Base-by-base conservation (phyloP, 2,113 vertebrate genomes). In the Embiotoca jacksoni region DNA sequence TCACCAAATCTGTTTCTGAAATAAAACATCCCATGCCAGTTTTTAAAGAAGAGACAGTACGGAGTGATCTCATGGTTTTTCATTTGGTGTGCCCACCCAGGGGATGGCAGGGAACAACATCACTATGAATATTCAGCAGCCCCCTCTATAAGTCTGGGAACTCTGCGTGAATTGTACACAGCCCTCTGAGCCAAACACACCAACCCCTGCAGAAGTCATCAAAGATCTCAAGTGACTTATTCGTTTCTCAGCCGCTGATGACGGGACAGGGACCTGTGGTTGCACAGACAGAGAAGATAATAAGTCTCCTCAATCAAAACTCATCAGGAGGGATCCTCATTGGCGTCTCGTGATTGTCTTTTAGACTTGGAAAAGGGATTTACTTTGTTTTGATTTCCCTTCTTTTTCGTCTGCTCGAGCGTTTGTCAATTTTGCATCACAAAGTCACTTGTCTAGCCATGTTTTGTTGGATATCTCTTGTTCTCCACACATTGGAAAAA, bases 51-150 rank as follows among this genome's bases (percentile, higher is more conserved):
- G 53, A 69, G 63, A 75, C 55, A 37, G 49, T 72, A 62, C 58
- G 74, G 59, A 78, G 79, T 80, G 79, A 90, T 86, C 58, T 83
- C 72, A 78, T 90, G 75, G 75, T 66, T 81, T 73, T 82, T 82
- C 39, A 30, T 84, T 76, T 50, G 69, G 67, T 64, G 36, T 84
- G 75, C 78, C 86, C 80, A 86, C 73, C 82, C 65, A 11, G 33
- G 55, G 87, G 68, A 81, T 59, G 71, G 60, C 76, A 80, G 49
- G 78, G 32, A 79, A 85, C 86, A 71, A 47, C 52, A 37, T 83
- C 58, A 14, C 53, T 55, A 76, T 89, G 87, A 87, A 91, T 92
- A 90, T 93, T 91, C 86, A 91, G 53, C 61, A 85, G 79, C 64
- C 69, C 57, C 62, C 56, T 30, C 71, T 75, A 37, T 79, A 85